A percentile compares a stretch with the other conserved stretches of the same genome.
These are phyloP conservation scores for Pygoscelis adeliae DNA, from an alignment of 2,113 vertebrate species.

Conservation along the genomic window DNA sequence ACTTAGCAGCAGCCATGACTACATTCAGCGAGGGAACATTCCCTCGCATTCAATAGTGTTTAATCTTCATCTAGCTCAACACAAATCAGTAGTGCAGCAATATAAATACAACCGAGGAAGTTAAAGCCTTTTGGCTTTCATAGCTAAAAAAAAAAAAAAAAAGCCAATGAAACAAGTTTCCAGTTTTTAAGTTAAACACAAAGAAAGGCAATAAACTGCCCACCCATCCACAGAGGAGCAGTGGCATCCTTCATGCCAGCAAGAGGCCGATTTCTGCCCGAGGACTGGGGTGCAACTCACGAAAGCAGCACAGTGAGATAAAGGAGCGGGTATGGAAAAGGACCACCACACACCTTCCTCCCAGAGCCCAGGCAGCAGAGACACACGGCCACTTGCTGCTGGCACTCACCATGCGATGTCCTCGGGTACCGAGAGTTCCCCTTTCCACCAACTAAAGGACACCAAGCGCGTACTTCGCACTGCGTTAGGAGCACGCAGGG, in stretches of 20 bases:
- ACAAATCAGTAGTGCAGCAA: slow-evolving; percentile 73
- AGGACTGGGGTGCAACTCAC: slow-evolving; percentile 1
- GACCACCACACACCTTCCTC: not conserved
- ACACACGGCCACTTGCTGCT: not conserved
- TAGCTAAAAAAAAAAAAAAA: slow-evolving; percentile 8
- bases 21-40: not conserved
- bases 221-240: slow-evolving; percentile 7
- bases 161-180: slow-evolving; percentile 31
- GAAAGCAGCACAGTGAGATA: slow-evolving; percentile 8
- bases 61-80: slow-evolving; percentile 74
- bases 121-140: slow-evolving; percentile 40
- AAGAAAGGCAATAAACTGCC: slow-evolving; percentile 51
- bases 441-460: not conserved
- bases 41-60: slow-evolving; percentile 69
- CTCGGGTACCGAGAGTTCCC: not conserved
- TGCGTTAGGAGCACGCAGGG: accelerated
- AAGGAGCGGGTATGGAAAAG: not conserved
- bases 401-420: not conserved
- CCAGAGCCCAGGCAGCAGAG: not conserved
- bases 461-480: accelerated
- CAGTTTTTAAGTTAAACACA: slow-evolving; percentile 61
- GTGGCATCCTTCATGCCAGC: slow-evolving; percentile 15
- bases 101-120: slow-evolving; percentile 67
- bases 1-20: not conserved
- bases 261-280: not conserved